phyloP scores from a whole-genome alignment of 2,888 invertebrate genomes.

The Teleogryllus oceanicus region DNA sequence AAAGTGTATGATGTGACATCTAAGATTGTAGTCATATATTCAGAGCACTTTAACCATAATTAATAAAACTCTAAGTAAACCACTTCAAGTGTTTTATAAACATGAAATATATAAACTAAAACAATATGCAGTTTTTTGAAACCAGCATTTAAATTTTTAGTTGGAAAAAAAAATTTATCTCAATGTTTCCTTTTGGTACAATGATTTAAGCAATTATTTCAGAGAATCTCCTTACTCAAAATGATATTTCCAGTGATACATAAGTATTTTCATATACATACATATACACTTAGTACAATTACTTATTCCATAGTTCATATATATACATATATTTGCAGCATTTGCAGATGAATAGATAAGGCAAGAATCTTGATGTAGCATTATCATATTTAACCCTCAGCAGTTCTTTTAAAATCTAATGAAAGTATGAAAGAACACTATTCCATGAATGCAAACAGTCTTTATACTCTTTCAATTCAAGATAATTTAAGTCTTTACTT shows the following conservation, averaged over 20 bases:
- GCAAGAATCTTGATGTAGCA: constrained; percentile 34
- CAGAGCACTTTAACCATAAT: constrained; percentile 21
- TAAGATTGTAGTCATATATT: constrained; percentile 22
- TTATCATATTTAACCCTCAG: constrained; percentile 31
- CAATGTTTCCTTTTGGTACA: neutral
- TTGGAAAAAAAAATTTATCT: constrained; percentile 21
- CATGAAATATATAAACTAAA: neutral
- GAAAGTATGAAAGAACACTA: constrained; percentile 28
- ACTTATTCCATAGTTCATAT: neutral
- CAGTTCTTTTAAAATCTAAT: constrained; percentile 24
- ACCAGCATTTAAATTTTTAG: too few species aligned
- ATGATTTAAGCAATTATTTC: too few species aligned
- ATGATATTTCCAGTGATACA: constrained; percentile 21
- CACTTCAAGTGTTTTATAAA: constrained; percentile 27
- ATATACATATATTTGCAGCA: neutral
- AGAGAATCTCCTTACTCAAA: neutral
- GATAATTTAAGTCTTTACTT: neutral
- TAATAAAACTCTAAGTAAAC: neutral
- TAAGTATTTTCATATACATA: neutral
- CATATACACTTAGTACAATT: neutral
- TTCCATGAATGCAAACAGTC: constrained; percentile 19
- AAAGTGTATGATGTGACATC: neutral
- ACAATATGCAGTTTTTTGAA: too few species aligned
- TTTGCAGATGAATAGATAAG: constrained; percentile 30
- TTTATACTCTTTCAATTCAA: constrained; percentile 21